These are phyloP conservation scores for Hyperopisus bebe DNA, from an alignment of 2,113 vertebrate genomes.

Conservation along the genomic window DNA sequence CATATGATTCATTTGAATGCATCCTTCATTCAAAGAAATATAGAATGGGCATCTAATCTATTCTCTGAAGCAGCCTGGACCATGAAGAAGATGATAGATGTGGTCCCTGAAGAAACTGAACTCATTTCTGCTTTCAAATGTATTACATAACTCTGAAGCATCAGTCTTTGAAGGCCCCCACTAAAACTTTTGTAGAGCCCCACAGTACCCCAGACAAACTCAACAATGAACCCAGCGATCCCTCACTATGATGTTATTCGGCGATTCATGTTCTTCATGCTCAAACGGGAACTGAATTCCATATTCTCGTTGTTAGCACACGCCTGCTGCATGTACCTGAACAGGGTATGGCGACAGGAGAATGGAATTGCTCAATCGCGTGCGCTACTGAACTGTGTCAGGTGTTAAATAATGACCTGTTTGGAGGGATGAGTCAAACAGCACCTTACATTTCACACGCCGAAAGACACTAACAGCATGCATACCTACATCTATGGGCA, in stretches of 20 bases:
- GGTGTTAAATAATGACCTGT: neutral
- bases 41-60: neutral
- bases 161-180: neutral
- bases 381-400: conserved; percentile 10
- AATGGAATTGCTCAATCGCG: neutral
- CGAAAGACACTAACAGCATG: neutral
- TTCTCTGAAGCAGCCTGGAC: neutral
- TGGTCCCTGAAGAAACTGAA: neutral
- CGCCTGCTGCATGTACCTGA: neutral
- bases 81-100: neutral
- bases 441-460: neutral
- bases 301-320: neutral
- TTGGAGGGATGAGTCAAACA: neutral
- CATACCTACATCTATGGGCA: neutral
- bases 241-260: neutral
- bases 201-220: neutral
- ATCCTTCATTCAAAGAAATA: neutral
- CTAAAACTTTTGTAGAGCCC: neutral
- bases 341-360: neutral
- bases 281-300: neutral
- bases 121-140: neutral
- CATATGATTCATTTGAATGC: neutral
- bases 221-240: neutral
- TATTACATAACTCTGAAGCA: neutral
- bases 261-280: neutral